Conservation (phyloP, 2,113 vertebrate species). For the Phylloscopus trochiloides region DNA sequence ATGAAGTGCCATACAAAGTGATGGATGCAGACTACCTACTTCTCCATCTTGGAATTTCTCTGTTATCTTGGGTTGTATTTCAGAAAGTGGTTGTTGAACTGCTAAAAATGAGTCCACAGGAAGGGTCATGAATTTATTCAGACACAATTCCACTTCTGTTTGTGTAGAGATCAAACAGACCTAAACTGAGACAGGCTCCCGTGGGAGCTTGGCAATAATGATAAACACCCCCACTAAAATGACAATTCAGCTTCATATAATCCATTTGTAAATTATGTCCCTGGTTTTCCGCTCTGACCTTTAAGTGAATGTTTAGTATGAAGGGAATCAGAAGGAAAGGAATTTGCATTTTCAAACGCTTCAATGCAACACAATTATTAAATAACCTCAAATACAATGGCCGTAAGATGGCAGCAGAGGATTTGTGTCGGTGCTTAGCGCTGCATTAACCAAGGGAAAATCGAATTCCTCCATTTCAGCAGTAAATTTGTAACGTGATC, state of each 20-base stretch:
- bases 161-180: background rate
- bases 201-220: background rate
- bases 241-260: background rate
- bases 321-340: background rate
- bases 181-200: background rate
- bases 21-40: background rate
- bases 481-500: background rate
- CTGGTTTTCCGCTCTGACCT: background rate
- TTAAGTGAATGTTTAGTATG: background rate
- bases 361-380: background rate
- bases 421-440: background rate
- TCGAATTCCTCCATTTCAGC: background rate
- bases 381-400: background rate
- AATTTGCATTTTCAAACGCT: background rate
- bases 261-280: background rate
- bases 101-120: background rate
- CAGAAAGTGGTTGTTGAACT: background rate
- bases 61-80: background rate
- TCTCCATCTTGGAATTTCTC: background rate
- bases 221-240: background rate
- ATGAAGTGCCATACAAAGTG: background rate
- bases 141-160: background rate
- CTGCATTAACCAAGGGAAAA: background rate
- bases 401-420: conserved; percentile 45
- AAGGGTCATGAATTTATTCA: background rate